Percentiles rank a stretch among this genome's conserved stretches.
phyloP scores from a whole-genome alignment of 2,113 vertebrate genomes.

The Macquaria ambigua region DNA sequence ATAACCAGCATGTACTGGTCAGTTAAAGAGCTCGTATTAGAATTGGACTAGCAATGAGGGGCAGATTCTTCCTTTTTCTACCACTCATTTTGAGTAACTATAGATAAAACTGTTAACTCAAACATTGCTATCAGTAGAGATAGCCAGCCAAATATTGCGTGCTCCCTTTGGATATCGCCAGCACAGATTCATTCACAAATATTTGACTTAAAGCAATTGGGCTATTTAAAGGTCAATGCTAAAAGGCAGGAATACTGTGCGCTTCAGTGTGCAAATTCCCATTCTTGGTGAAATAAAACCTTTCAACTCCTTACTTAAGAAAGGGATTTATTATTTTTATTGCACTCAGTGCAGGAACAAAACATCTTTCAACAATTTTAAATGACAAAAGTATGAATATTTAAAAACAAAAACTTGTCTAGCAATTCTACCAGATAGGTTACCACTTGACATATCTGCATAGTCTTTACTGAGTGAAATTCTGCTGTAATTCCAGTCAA shows the following conservation, averaged over 20 bases:
- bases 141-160: neutral
- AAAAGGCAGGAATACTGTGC: neutral
- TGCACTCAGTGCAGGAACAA: neutral
- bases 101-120: slow-evolving; percentile 25
- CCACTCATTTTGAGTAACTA: neutral
- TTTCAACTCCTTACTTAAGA: neutral
- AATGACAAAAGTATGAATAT: neutral
- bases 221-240: slow-evolving; percentile 31
- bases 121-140: slow-evolving; percentile 57
- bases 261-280: neutral
- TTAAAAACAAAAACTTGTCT: neutral
- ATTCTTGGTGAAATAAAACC: neutral
- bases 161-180: neutral
- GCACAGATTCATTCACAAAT: slow-evolving; percentile 34
- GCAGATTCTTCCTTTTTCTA: neutral
- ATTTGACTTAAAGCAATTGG: slow-evolving; percentile 44
- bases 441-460: neutral
- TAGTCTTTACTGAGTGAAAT: neutral
- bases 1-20: neutral
- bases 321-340: neutral
- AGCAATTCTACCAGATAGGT: neutral
- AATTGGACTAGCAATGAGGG: neutral
- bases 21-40: neutral
- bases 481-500: neutral
- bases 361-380: neutral